Conservation (phyloP, 30 jellyfish, hydroid and myxozoan species). For the Aurelia sp. region DNA sequence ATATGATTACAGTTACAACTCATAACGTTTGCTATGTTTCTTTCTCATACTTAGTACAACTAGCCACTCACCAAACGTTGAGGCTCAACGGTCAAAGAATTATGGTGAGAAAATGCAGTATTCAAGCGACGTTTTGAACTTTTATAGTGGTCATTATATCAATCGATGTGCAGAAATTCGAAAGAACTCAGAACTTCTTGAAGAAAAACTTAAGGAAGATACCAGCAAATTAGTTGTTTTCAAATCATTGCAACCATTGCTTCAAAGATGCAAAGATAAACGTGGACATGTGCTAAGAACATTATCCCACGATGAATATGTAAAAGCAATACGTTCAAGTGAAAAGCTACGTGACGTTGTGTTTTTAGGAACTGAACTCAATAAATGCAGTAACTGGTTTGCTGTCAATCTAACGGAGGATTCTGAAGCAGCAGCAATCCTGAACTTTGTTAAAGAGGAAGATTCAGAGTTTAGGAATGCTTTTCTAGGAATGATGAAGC, state of each 20-base stretch:
- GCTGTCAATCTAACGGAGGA: slow-evolving; percentile 31
- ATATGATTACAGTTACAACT: too few species aligned
- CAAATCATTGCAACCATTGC: slow-evolving; percentile 26
- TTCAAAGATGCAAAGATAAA: neutral
- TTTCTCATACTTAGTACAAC: too few species aligned
- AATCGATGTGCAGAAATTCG: slow-evolving; percentile 55
- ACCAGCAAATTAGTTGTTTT: slow-evolving; percentile 45
- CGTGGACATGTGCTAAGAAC: neutral
- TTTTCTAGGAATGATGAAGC: slow-evolving; percentile 29
- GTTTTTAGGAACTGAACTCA: slow-evolving; percentile 25
- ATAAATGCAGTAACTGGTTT: slow-evolving; percentile 39
- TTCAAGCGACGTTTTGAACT: neutral
- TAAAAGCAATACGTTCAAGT: neutral
- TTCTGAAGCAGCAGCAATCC: slow-evolving; percentile 3
- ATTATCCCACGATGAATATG: neutral
- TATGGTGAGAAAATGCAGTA: neutral
- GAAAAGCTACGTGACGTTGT: neutral
- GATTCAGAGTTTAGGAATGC: slow-evolving; percentile 32
- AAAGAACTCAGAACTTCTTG: slow-evolving; percentile 3
- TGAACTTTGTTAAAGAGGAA: slow-evolving; percentile 9
- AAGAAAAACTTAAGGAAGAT: slow-evolving; percentile 13
- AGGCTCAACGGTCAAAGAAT: neutral
- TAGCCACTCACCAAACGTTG: neutral
- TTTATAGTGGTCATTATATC: slow-evolving; percentile 21
- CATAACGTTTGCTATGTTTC: too few species aligned